These are phyloP conservation scores for Nephila pilipes DNA, from an alignment of 1,140 invertebrate species.

Conservation along the genomic window DNA sequence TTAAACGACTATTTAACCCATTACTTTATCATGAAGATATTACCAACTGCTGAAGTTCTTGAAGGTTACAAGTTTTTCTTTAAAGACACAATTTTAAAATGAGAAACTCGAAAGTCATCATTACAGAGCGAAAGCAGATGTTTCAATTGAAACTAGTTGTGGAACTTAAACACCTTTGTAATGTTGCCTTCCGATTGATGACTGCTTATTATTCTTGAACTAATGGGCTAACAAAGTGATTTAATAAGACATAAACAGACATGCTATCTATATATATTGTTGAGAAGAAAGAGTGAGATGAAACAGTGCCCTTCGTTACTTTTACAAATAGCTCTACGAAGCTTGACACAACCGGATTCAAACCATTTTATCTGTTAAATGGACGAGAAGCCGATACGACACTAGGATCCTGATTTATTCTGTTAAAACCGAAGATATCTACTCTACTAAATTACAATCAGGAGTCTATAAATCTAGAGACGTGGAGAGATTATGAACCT, in stretches of 20 bases:
- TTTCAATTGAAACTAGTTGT: too few species aligned
- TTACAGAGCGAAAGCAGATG: background rate
- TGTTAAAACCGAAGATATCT: background rate
- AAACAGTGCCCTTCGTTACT: too few species aligned
- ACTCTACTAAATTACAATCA: background rate
- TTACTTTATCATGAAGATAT: too few species aligned
- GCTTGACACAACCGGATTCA: background rate
- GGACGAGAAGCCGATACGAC: background rate
- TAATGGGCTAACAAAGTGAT: background rate
- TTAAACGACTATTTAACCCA: background rate
- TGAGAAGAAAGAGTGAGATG: too few species aligned
- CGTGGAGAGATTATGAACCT: background rate
- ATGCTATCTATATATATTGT: too few species aligned
- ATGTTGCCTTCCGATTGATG: background rate
- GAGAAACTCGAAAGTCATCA: background rate
- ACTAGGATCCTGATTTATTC: background rate
- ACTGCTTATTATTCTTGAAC: background rate
- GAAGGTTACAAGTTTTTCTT: background rate
- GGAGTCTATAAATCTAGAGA: background rate
- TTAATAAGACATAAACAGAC: too few species aligned
- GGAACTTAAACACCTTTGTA: background rate
- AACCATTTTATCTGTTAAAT: background rate
- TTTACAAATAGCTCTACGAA: too few species aligned
- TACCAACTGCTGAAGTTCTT: too few species aligned
- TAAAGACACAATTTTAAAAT: background rate